Conservation (phyloP, 2,113 vertebrate species). For the Genyomyrus donnyi region DNA sequence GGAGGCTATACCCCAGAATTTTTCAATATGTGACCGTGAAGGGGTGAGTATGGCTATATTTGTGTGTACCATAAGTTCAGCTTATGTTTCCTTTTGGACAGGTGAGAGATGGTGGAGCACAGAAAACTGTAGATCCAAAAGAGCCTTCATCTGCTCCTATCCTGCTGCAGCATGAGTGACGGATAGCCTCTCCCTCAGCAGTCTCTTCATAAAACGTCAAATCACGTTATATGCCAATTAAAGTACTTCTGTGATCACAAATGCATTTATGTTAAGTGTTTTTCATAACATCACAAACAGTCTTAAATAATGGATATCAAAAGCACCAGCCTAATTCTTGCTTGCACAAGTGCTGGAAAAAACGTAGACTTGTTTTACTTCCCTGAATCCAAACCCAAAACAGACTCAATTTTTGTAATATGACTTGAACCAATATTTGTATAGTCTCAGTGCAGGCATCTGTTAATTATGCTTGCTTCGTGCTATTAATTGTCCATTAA, state of each 20-base stretch:
- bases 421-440: neutral
- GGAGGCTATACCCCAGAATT: neutral
- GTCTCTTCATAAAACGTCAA: neutral
- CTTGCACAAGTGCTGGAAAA: neutral
- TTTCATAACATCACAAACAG: neutral
- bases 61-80: neutral
- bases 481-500: neutral
- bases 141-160: conserved; percentile 52
- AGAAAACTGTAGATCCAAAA: conserved; percentile 44
- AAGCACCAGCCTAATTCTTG: neutral
- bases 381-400: neutral
- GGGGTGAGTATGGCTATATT: neutral
- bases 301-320: neutral
- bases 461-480: neutral
- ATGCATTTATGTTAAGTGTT: neutral
- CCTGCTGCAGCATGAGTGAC: conserved; percentile 11
- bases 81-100: conserved; percentile 22
- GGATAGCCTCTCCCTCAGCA: neutral
- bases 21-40: neutral
- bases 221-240: neutral
- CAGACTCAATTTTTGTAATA: neutral
- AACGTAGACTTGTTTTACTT: neutral
- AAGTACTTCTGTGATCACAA: neutral
- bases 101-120: conserved; percentile 52
- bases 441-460: neutral